phyloP scores from a whole-genome alignment of 2,888 invertebrate genomes.

The Drosophila mimetica region DNA sequence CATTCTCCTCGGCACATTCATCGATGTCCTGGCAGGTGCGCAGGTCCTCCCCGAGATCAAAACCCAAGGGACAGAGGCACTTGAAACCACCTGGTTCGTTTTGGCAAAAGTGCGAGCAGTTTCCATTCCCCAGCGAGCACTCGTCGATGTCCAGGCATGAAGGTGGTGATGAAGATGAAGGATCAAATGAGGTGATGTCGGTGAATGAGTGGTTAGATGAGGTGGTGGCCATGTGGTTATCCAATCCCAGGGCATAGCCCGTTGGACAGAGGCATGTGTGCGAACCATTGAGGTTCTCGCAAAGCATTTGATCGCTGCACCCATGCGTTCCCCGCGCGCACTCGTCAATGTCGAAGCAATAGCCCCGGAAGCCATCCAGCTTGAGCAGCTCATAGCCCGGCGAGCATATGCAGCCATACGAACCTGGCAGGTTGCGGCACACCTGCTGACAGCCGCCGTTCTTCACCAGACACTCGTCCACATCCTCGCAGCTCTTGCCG shows the following conservation, averaged over 20 bases:
- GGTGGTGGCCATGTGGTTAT: constrained; percentile 14
- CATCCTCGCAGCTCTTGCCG: constrained; percentile 85
- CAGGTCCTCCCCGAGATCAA: constrained; percentile 74
- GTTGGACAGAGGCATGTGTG: constrained; percentile 84
- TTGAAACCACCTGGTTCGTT: constrained; percentile 85
- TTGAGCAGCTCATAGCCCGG: constrained; percentile 82
- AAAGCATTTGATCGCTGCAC: constrained; percentile 75
- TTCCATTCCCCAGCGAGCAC: constrained; percentile 85
- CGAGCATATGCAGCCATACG: constrained; percentile 85
- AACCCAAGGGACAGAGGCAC: constrained; percentile 85
- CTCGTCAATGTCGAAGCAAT: constrained; percentile 85
- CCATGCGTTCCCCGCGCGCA: constrained; percentile 83
- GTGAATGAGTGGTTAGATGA: constrained; percentile 22
- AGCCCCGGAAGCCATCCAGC: constrained; percentile 60
- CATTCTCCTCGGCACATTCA: constrained; percentile 85
- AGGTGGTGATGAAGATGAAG: constrained; percentile 71
- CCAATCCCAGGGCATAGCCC: constrained; percentile 84
- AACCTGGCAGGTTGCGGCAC: constrained; percentile 85
- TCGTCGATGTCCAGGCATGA: constrained; percentile 85
- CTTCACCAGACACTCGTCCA: constrained; percentile 85
- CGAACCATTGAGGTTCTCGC: constrained; percentile 83
- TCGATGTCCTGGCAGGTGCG: constrained; percentile 83
- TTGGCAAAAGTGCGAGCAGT: constrained; percentile 86
- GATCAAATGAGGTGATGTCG: constrained; percentile 14
- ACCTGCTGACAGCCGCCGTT: constrained; percentile 84